Evolutionary conservation across 2,888 invertebrate species (phyloP), one percentile per base, ranked within the genome.

Genomic region (Auanema sp.): DNA sequence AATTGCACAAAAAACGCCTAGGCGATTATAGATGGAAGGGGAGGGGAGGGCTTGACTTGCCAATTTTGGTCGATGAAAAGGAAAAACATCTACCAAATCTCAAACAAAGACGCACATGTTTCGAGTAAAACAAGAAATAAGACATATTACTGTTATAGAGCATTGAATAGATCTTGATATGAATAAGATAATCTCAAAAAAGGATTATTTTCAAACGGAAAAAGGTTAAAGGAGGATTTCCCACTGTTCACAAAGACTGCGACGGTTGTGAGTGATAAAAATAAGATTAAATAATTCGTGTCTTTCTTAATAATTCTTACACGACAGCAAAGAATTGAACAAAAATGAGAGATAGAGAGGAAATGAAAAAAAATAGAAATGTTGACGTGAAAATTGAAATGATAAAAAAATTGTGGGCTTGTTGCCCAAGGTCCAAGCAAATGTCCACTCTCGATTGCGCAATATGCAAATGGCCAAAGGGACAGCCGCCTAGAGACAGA

Each of bases 391-490:
- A 59, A 53, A 23, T 51, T 44, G 58, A 51, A 18, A 43, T 33
- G 49, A 43, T 55, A 33, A 44, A 33, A 55, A 21, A 50, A 47
- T 47, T 49, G 60, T 58, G 60, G 43, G 53, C 54, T 24, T 16
- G 18, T 25, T 57, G 21, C 57, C 65, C 60, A 58, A 60, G 58
- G 61, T 58, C 52, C 57, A 58, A 23, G 58, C 56, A 60, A 65
- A 60, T 54, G 65, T 71, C 65, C 67, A 67, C 64, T 71, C 68
- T 71, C 68, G 71, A 71, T 71, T 71, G 68, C 71, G 71, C 71
- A 71, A 71, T 71, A 71, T 71, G 71, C 71, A 71, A 71, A 71
- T 71, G 71, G 65, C 59, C 58, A 58, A 40, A 18, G 44, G 18
- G 44, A 25, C 12, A 18, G 18, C 18, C 49, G 18, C 21, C 49